Percentiles rank a stretch among this genome's conserved stretches.
These are phyloP conservation scores for Zaprionus lineosus DNA, from an alignment of 2,888 invertebrate genomes.

Conservation along the genomic window DNA sequence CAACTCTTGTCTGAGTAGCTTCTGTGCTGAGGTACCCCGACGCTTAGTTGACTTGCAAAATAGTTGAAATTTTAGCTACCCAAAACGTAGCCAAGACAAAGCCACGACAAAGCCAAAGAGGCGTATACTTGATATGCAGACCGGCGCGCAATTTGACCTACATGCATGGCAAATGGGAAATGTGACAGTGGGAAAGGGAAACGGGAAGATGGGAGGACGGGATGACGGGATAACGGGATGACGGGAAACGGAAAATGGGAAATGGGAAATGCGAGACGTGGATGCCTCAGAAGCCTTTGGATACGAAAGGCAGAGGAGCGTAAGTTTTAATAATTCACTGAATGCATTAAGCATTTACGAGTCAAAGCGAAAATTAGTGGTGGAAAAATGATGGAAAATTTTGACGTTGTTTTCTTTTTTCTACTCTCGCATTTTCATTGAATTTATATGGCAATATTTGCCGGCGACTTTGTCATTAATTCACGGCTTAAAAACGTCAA, in stretches of 20 bases:
- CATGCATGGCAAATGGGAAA: constrained; percentile 59
- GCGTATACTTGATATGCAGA: constrained; percentile 69
- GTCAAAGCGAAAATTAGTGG: constrained; percentile 18
- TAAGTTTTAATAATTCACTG: constrained; percentile 71
- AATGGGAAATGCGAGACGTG: no score
- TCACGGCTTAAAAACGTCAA: constrained; percentile 57
- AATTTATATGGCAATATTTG: constrained; percentile 65
- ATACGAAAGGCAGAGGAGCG: no score
- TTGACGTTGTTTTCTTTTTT: not conserved
- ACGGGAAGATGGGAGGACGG: no score
- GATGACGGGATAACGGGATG: no score
- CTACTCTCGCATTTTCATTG: constrained; percentile 40
- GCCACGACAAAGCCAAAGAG: constrained; percentile 49
- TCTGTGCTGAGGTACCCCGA: constrained; percentile 7
- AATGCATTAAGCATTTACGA: constrained; percentile 31
- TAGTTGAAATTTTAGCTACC: constrained; percentile 55
- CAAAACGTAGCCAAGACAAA: constrained; percentile 35
- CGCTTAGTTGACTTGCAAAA: constrained; percentile 71
- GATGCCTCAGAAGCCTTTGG: no score
- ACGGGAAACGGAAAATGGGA: no score
- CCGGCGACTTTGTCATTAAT: constrained; percentile 44
- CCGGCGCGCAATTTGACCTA: constrained; percentile 65
- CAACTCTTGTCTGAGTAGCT: constrained; percentile 26
- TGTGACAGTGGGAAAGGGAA: no score
- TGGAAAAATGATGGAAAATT: no score